Evolutionary conservation across 2,888 invertebrate species (phyloP).

Genomic region (Galerucella nymphaeae): DNA sequence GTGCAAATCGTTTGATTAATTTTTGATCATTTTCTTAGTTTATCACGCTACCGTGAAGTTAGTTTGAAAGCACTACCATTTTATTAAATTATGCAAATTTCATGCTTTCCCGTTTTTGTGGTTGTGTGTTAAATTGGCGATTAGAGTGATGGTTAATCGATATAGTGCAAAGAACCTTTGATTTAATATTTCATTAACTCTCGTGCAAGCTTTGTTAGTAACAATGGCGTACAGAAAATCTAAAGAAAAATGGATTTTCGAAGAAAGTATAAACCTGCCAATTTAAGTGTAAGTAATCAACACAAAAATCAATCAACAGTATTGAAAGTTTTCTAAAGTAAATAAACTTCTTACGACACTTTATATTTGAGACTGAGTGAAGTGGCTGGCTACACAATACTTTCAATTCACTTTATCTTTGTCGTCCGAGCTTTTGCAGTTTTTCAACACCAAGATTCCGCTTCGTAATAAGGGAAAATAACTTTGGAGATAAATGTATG

Average conservation of each 20-base stretch:
- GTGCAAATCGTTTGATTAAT: constrained; percentile 51
- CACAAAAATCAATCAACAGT: not conserved
- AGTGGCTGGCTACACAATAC: constrained; percentile 7
- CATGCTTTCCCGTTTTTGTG: constrained; percentile 6
- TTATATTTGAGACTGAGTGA: not conserved
- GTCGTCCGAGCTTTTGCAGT: constrained; percentile 11
- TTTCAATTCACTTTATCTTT: constrained; percentile 12
- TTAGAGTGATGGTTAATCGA: not conserved
- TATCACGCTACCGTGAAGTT: constrained; percentile 51
- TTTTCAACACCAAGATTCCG: constrained; percentile 17
- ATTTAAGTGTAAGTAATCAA: too few species aligned
- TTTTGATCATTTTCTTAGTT: constrained; percentile 46
- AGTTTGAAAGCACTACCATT: constrained; percentile 46
- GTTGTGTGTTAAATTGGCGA: not conserved
- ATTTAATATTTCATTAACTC: not conserved
- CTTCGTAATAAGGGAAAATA: constrained; percentile 15
- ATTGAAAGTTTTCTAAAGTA: not conserved
- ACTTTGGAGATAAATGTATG: constrained; percentile 14
- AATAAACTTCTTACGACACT: not conserved
- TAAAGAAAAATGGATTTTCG: not conserved
- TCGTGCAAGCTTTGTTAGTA: not conserved
- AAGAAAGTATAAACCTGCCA: too few species aligned
- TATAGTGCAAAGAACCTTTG: not conserved
- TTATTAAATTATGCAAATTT: constrained; percentile 44
- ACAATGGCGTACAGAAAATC: not conserved